Percentiles rank a stretch among this genome's conserved stretches.
phyloP scores from a whole-genome alignment of 2,888 invertebrate genomes.

The Tipula confusa region DNA sequence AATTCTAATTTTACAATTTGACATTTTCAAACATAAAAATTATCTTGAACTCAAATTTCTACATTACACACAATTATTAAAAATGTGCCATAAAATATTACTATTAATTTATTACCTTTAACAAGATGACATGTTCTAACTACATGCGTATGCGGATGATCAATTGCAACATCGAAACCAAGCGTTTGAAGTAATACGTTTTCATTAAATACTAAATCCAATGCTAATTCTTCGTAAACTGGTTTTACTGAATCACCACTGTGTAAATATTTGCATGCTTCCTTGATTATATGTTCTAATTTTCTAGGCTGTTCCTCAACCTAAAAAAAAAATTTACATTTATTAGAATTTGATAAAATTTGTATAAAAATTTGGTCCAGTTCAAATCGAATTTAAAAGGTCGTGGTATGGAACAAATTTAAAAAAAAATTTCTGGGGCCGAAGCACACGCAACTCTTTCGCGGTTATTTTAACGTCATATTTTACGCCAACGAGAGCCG shows the following conservation, averaged over 20 bases:
- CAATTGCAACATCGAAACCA: conserved; percentile 96
- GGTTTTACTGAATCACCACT: conserved; percentile 63
- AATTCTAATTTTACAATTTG: background rate
- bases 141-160: conserved; percentile 97
- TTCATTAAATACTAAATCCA: conserved; percentile 94
- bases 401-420: too few relatives aligned
- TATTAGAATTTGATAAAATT: conserved; percentile 32
- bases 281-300: conserved; percentile 93
- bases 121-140: conserved; percentile 94
- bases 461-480: too few relatives aligned
- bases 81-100: background rate
- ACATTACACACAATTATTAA: conserved; percentile 17
- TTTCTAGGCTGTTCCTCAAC: conserved; percentile 98
- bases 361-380: too few relatives aligned
- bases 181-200: conserved; percentile 94
- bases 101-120: conserved; percentile 62
- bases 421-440: too few relatives aligned
- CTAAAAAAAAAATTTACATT: conserved; percentile 39
- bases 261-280: conserved; percentile 84
- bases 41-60: background rate
- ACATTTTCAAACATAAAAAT: background rate
- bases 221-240: conserved; percentile 73
- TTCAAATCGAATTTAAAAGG: too few relatives aligned
- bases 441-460: too few relatives aligned
- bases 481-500: too few relatives aligned